Base-by-base conservation (phyloP, 2,888 invertebrate genomes). In the Heliconius ethilla region DNA sequence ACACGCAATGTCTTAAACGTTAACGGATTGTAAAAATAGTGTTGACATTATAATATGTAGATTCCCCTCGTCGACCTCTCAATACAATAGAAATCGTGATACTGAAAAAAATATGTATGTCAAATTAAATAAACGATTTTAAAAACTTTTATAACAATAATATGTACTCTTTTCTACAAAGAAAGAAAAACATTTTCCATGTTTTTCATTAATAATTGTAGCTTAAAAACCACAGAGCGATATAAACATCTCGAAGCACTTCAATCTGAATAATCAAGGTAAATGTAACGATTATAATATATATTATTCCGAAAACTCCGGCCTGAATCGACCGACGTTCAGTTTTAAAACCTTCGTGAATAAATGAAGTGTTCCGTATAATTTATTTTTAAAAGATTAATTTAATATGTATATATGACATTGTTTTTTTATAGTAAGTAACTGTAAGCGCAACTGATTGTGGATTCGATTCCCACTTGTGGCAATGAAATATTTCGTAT, bases 271-370 rank as follows among this genome's bases (percentile, higher is more conserved):
- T 69, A 40, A 69, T 40, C 40, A 69, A 69, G 40, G 69, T 69
- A 69, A 69, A 69, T 45, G 40, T 69, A 69, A 69, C 69, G 69
- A 69, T 69, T 69, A 69, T 69, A 69, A 69, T 69, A 69, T 69
- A 69, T 69, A 69, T 25, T 69, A 69, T 69, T 45, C 40, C 13
- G n/a, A 69, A 69, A 25, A 25, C 69, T 45, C 69, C 40, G 69
- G 15, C 69, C 69, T 7, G 69, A 69, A 69, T 69, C 69, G 69
- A 15, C 40, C 66, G 22, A 6, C 33, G 29, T 66, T 66, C 66
- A 22, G 29, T 66, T 66, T 66, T 33, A 66, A 65, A 66, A 66
- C 29, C 4, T 66, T 66, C 40, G 15, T 45, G 25, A 69, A 69
- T 45, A 15, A 69, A 69, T 18, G 3, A 3, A 9, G 27, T 40